Evolutionary conservation across 2,797 vertebrate genomes (phyloP).

Genomic region (Coreius guichenoti): DNA sequence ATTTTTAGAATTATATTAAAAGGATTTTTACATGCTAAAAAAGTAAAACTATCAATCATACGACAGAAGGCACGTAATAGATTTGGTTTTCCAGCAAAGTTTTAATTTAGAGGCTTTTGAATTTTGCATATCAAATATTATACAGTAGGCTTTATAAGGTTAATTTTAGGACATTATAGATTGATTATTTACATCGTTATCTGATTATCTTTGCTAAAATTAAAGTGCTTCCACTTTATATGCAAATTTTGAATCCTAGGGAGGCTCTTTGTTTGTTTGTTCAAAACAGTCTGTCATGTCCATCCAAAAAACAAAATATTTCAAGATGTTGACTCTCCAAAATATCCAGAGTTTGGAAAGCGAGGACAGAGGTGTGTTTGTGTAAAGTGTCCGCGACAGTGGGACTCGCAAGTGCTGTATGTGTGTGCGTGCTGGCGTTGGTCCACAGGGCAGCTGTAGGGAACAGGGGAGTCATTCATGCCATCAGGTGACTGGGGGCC

Average conservation of each 20-base stretch:
- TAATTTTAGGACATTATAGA: background rate
- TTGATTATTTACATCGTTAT: background rate
- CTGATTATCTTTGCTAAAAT: conserved; percentile 4
- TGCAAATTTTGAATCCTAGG: conserved; percentile 24
- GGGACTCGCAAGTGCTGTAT: conserved; percentile 65
- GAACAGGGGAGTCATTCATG: conserved; percentile 77
- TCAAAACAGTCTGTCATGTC: conserved; percentile 44
- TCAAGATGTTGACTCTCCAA: conserved; percentile 64
- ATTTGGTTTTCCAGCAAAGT: too few relatives aligned
- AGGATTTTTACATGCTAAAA: background rate
- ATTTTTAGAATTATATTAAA: background rate
- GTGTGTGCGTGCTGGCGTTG: conserved; percentile 62
- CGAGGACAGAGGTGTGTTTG: conserved; percentile 67
- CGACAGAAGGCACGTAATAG: background rate
- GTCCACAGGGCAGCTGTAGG: conserved; percentile 77
- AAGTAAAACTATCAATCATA: background rate
- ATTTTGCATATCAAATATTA: background rate
- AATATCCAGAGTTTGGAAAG: conserved; percentile 65
- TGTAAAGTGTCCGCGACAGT: conserved; percentile 67
- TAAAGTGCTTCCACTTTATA: background rate
- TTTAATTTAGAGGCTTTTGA: background rate
- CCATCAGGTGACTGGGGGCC: conserved; percentile 74
- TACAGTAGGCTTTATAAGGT: background rate
- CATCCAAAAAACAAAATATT: conserved; percentile 64
- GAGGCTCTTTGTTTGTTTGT: conserved; percentile 38